Evolutionary conservation across 2,888 invertebrate species (phyloP), one percentile per base, ranked within the genome.

Genomic region (Aquatica leii): DNA sequence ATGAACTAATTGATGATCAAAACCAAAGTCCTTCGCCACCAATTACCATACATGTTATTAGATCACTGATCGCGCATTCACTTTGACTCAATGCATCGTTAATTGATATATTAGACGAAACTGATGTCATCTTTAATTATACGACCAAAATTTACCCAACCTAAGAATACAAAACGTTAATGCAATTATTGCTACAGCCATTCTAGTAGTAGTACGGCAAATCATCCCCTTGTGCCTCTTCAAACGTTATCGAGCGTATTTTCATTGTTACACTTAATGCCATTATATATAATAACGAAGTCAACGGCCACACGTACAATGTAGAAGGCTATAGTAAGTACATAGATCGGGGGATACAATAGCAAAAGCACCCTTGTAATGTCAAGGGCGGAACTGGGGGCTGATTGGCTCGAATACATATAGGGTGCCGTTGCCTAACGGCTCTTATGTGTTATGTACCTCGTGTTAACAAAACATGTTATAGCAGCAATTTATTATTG

Each of bases 341-440:
- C 59, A 63, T 63, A 55, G 62, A 63, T 59, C 59, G 55, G 55
- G 51, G 24, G 66, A 50, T 66, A 60, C 69, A 69, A 69, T 68
- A 60, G 62, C 62, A 59, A 59, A 67, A 69, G 70, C 52, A 67
- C 74, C 72, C 71, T 75, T 69, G 67, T 65, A 65, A 77, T 77
- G 78, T 79, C 79, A 79, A 78, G 78, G 78, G 78, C 77, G 77
- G 77, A 69, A 69, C 77, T 71, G 53, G 49, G 71, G 73, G 71
- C 70, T 75, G 78, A 79, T 79, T 79, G 79, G 79, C 78, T 72
- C 70, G 68, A 69, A 72, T 73, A 69, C 69, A 66, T 68, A 72
- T 68, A 76, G 77, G 78, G 78, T 77, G 75, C 74, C 75, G 73
- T 75, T 76, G 71, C 73, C 74, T 73, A 76, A 74, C 76, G 73